Evolutionary conservation across 2,888 invertebrate genomes (phyloP), one percentile per base, ranked within the genome.

Genomic region (Lacanobia oleracea): DNA sequence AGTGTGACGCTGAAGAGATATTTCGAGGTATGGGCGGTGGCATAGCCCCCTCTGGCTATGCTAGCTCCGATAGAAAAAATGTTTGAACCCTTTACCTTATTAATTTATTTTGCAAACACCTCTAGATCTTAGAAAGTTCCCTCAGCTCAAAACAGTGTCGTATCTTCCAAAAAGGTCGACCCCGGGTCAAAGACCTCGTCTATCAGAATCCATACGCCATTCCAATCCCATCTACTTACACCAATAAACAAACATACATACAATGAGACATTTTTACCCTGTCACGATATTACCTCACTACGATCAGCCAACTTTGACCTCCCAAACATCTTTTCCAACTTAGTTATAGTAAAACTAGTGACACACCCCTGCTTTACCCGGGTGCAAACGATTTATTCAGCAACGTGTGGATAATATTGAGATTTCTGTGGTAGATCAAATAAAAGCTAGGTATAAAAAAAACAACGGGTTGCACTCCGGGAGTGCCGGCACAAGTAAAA

Each of bases 221-320:
- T 72, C 43, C 64, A 72, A 23, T 51, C 61, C 74, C 57, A 68
- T 75, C 61, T 69, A 75, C 61, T 68, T 68, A 72, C 62, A 33
- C 3, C 1, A 27, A 27, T 16, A 27, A 72, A 59, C 50, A 57
- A 69, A 61, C 27, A 27, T 73, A 56, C 43, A 61, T 54, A 77
- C 65, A 77, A 61, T 62, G 43, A 68, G 45, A 72, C 68, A 67
- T 72, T 82, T 82, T 79, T 82, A 77, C 72, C 1, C 59, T 71
- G 74, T 77, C 82, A 79, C 61, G 71, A 79, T 72, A 75, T 84
- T 76, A 64, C 79, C 60, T 69, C 66, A 75, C 68, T 65, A 59
- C 50, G 40, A 23, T 82, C 72, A 82, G 23, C 14, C 5, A 62
- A 33, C 0, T 10, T 27, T 48, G 85, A 77, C 67, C 72, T 23